A percentile compares a stretch with the other conserved stretches of the same genome.
Conservation (phyloP, 1,140 invertebrate genomes). For the Brachionus angularis region DNA sequence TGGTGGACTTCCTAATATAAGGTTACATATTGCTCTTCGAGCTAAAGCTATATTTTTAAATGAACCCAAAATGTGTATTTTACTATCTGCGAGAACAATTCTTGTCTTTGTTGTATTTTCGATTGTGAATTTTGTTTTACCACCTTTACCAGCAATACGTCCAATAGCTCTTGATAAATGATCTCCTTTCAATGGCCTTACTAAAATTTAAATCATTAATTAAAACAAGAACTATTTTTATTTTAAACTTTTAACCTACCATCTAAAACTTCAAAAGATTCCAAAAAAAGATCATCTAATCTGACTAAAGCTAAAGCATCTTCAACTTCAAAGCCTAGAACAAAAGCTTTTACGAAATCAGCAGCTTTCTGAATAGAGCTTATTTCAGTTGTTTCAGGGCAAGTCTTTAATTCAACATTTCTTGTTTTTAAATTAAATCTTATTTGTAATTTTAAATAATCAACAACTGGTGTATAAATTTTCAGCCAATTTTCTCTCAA, state of each 20-base stretch:
- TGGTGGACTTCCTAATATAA: constrained; percentile 90
- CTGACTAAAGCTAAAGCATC: constrained; percentile 89
- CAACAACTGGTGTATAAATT: constrained; percentile 90
- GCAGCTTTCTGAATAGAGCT: constrained; percentile 89
- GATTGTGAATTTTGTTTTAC: constrained; percentile 94
- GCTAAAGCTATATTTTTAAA: constrained; percentile 95
- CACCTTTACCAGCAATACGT: constrained; percentile 90
- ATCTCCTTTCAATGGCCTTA: constrained; percentile 89
- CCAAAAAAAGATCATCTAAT: constrained; percentile 92
- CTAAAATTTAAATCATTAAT: constrained; percentile 57
- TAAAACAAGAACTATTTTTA: background rate
- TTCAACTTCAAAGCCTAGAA: constrained; percentile 83
- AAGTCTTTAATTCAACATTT: constrained; percentile 77
- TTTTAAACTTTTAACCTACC: constrained; percentile 50
- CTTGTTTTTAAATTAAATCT: constrained; percentile 86
- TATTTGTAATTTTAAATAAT: constrained; percentile 87
- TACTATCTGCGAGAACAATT: constrained; percentile 89
- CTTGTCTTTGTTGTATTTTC: constrained; percentile 98
- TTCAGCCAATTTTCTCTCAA: constrained; percentile 95
- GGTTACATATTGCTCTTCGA: constrained; percentile 87
- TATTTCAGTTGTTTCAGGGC: constrained; percentile 76
- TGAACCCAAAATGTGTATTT: constrained; percentile 94
- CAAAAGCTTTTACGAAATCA: constrained; percentile 94
- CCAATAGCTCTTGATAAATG: constrained; percentile 92
- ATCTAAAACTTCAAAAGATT: constrained; percentile 93